Evolutionary conservation across 2,113 vertebrate genomes (phyloP).

Genomic region (Thamnaconus septentrionalis): DNA sequence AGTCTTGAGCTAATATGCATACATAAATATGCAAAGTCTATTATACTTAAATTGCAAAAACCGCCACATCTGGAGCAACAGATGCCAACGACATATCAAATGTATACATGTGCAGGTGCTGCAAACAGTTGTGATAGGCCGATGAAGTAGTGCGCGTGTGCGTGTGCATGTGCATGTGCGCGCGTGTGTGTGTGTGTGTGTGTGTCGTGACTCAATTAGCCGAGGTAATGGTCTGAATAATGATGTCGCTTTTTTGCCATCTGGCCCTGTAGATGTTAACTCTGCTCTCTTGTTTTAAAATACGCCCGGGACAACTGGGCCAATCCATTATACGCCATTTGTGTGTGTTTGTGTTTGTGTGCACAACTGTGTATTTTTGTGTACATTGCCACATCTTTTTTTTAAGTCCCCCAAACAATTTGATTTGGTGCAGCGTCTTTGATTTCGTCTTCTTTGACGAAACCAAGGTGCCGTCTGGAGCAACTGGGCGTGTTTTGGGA

Average conservation of each 20-base stretch:
- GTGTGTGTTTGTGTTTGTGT: conserved; percentile 6
- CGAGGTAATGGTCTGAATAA: conserved; percentile 79
- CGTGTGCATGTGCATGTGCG: not conserved
- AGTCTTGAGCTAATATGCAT: too few relatives aligned
- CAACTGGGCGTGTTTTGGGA: not conserved
- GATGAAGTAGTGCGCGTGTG: conserved; percentile 16
- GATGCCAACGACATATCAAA: too few relatives aligned
- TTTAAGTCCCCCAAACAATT: conserved; percentile 3
- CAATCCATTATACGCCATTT: conserved; percentile 18
- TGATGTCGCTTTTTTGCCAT: conserved; percentile 76
- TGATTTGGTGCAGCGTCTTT: not conserved
- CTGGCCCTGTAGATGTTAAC: conserved; percentile 66
- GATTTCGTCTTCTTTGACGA: too few relatives aligned
- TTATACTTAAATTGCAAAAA: too few relatives aligned
- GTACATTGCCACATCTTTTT: conserved; percentile 11
- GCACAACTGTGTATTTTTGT: conserved; percentile 1
- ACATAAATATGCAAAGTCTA: too few relatives aligned
- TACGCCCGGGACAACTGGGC: conserved; percentile 31
- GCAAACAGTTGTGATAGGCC: conserved; percentile 20
- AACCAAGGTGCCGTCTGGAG: conserved; percentile 1
- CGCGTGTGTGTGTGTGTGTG: conserved; percentile 4
- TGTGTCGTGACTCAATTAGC: conserved; percentile 68
- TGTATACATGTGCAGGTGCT: conserved; percentile 10
- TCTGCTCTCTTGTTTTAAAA: conserved; percentile 51
- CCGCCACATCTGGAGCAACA: too few relatives aligned